Base-by-base conservation (phyloP, 2,113 vertebrate genomes). In the Chaetorhynchus papuensis region DNA sequence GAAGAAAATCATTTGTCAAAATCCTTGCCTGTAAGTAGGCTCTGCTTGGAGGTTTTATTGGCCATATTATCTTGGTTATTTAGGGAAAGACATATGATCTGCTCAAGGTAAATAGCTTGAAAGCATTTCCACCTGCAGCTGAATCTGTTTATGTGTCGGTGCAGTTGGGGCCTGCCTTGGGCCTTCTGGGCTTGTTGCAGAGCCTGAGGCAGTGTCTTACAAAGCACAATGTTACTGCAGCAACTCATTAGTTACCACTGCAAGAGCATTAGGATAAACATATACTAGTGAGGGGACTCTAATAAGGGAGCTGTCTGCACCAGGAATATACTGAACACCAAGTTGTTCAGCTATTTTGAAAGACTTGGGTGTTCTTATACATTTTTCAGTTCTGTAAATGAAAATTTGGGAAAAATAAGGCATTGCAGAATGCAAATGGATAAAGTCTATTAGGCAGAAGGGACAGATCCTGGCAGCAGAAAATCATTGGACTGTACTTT, bases 41-140 rank as follows among this genome's bases (percentile, higher is more conserved):
- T 84, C 45, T 83, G 44, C 77, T 91, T 79, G 89, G 66, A 96
- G 60, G 33, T 83, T 97, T 97, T 93, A 93, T 95, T 94, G 37
- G 64, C 50, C 21, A 15, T 83, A 56, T 92, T 94, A 93, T 78
- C 66, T 77, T 45, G 44, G 56, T 85, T 92, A 77, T 92, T 95
- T 92, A 96, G 64, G 77, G 80, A 78, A 94, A 95, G 90, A 93
- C 61, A 79, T 87, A 79, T 59, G 69, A 94, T 93, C 80, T 90
- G 87, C 83, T 95, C 71, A 92, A 92, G 95, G 93, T 96, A 95
- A 95, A 95, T 93, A 95, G 71, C 83, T 95, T 96, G 93, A 97
- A 97, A 96, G 83, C 90, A 80, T 96, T 96, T 97, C 60, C n/a
- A 97, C 83, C 90, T 95, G 88, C 92, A 93, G 75, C 85, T 92